Base-by-base conservation (phyloP, 2,113 vertebrate species). In the Vimba vimba region DNA sequence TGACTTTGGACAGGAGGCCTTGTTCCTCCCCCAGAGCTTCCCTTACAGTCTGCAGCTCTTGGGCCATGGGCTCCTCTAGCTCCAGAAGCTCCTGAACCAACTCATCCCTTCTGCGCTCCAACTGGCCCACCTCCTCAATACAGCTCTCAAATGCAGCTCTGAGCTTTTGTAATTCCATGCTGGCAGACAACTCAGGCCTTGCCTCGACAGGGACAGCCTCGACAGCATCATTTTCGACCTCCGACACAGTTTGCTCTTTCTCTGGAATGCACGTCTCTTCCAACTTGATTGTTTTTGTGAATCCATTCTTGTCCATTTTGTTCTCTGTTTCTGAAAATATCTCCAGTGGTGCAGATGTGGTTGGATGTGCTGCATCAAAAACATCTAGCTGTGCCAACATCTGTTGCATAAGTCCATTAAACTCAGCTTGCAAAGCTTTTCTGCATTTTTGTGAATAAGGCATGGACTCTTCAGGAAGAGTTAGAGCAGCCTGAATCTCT, bases 71-170 rank as follows among this genome's bases (percentile, higher is more conserved):
- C 81, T 96, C 95, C 69, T 96, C 92, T 2, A 98, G 91, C 86
- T 94, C 71, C 13, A 94, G 89, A 1, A 98, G 93, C 90, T 98
- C 97, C 0, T 89, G 68, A 80, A 99, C 95, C 39, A 99, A 95
- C 19, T 91, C 86, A 33, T 95, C 96, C 83, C 97, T 88, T 89
- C 94, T 96, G 62, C 87, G 89, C 90, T 97, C 95, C 83, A 99
- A 91, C 86, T 89, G 91, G 75, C 95, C 94, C 3, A 98, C 97
- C 0, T 96, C 94, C 27, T 96, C 94, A 0, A 99, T 96, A 87
- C 96, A 97, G 60, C 74, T 83, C 25, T 94, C 94, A 79, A 96
- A 91, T 76, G 74, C 80, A 79, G 66, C 80, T 25, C 92, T 89
- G 21, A 95, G 17, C 6, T 85, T 79, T 0, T 83, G 89, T 77